phyloP scores from a whole-genome alignment of 2,797 vertebrate species.

The Gymnodraco acuticeps region DNA sequence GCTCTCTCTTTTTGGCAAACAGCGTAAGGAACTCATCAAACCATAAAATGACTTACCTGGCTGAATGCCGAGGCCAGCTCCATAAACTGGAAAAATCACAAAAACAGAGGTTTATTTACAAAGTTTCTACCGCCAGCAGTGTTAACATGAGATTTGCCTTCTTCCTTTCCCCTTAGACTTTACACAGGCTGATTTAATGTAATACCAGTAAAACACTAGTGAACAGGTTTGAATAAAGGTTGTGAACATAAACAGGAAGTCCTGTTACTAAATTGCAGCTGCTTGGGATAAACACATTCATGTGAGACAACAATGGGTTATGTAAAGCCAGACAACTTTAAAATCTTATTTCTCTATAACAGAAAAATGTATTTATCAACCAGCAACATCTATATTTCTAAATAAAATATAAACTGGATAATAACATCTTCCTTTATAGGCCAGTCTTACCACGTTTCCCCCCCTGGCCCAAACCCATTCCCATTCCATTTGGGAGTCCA shows the following conservation, averaged over 20 bases:
- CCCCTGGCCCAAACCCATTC: slow-evolving; percentile 58
- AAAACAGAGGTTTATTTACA: slow-evolving; percentile 11
- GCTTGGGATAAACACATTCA: too few relatives aligned
- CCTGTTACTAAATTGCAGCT: not conserved
- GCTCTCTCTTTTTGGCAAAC: not conserved
- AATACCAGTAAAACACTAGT: not conserved
- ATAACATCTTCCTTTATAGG: not conserved
- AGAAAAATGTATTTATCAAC: not conserved
- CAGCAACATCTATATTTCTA: not conserved
- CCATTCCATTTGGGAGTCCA: slow-evolving; percentile 68
- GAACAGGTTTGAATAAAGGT: not conserved
- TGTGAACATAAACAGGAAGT: not conserved
- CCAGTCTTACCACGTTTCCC: slow-evolving; percentile 70
- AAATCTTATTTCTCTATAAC: too few relatives aligned
- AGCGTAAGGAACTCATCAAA: not conserved
- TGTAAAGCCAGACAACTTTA: too few relatives aligned
- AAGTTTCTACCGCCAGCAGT: not conserved
- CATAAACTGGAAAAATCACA: slow-evolving; percentile 68
- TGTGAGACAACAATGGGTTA: not conserved
- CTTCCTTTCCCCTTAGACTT: too few relatives aligned
- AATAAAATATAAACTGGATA: too few relatives aligned
- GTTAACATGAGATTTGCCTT: not conserved
- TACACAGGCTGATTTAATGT: not conserved
- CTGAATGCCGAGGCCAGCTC: slow-evolving; percentile 64
- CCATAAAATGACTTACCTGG: slow-evolving; percentile 67